Base-by-base conservation (phyloP, 1,140 invertebrate genomes). In the Platyscapa corneri region DNA sequence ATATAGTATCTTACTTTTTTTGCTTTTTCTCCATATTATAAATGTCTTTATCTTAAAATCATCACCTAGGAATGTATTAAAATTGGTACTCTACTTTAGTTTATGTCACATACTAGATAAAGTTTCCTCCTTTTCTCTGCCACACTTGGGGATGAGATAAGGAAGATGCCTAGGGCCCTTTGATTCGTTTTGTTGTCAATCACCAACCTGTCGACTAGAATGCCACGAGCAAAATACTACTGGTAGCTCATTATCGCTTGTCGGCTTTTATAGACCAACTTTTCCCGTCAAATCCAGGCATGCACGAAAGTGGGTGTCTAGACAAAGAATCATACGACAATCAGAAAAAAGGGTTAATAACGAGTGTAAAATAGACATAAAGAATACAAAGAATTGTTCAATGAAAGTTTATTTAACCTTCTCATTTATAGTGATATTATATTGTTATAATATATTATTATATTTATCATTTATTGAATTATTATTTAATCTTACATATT, bases 151-250 rank as follows among this genome's bases (percentile, higher is more conserved):
- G 56, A 27, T 27, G 23, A 37, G 67, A 70, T 30, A 49, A 16
- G 8, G 72, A 8, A n/a, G 72, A 23, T 37, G 75, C 75, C 82
- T 39, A 70, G 46, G 83, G 83, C 49, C 64, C 75, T 79, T 76
- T 84, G 72, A 84, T 84, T 39, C 64, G 76, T n/a, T 46, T 72
- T 76, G 83, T 84, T 84, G 79, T 72, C 74, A 60, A 23, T 67
- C 37, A 37, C 60, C 67, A 37, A 46, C 30, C 16, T 39, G 1
- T 23, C 56, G 53, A 79, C 27, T 27, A 6, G 49, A 53, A 34
- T 0, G 30, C 42, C 42, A 14, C 23, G 16, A n/a, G 42, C 72
- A 3, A 14, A 27, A 23, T 56, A 30, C n/a, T 32, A 49, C 32
- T 18, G 27, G 20, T 23, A n/a, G 27, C 7, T 37, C 27, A 46